Evolutionary conservation across 2,888 invertebrate species (phyloP).

Genomic region (Caenorhabditis auriculariae): DNA sequence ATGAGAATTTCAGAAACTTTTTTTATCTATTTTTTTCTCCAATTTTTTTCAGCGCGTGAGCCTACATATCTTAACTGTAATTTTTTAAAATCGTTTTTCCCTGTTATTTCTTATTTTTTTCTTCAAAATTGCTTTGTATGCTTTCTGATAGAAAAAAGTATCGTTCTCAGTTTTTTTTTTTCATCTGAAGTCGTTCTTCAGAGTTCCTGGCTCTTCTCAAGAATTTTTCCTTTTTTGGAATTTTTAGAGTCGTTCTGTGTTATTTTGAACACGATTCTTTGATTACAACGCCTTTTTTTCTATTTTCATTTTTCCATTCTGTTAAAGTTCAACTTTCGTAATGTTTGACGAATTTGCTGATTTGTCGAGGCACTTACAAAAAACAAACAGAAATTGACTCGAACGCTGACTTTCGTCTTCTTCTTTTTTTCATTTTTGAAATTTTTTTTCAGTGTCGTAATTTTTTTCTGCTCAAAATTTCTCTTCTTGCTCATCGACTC

Average conservation of each 20-base stretch:
- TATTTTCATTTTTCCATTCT: not conserved
- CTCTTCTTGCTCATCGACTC: too few species aligned
- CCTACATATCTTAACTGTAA: too few species aligned
- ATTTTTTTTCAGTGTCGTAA: too few species aligned
- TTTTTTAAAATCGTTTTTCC: not conserved
- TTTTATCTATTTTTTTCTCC: too few species aligned
- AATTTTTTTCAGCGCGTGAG: too few species aligned
- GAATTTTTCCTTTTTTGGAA: slow-evolving; percentile 1
- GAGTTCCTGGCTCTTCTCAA: not conserved
- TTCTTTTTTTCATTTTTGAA: too few species aligned
- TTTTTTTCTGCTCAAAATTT: too few species aligned
- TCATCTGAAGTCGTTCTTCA: not conserved
- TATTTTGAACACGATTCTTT: slow-evolving; percentile 9
- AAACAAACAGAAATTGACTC: not conserved
- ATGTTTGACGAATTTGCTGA: not conserved
- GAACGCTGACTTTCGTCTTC: too few species aligned
- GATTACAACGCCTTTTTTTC: slow-evolving; percentile 6
- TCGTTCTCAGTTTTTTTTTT: too few species aligned
- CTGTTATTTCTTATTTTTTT: not conserved
- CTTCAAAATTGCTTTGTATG: too few species aligned
- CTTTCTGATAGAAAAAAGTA: too few species aligned
- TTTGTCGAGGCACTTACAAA: not conserved
- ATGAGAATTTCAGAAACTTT: too few species aligned
- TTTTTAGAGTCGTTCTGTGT: not conserved
- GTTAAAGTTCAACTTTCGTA: not conserved